A percentile compares a stretch with the other conserved stretches of the same genome.
Evolutionary conservation across 2,113 vertebrate genomes (phyloP).

Genomic region (Pimephales promelas): DNA sequence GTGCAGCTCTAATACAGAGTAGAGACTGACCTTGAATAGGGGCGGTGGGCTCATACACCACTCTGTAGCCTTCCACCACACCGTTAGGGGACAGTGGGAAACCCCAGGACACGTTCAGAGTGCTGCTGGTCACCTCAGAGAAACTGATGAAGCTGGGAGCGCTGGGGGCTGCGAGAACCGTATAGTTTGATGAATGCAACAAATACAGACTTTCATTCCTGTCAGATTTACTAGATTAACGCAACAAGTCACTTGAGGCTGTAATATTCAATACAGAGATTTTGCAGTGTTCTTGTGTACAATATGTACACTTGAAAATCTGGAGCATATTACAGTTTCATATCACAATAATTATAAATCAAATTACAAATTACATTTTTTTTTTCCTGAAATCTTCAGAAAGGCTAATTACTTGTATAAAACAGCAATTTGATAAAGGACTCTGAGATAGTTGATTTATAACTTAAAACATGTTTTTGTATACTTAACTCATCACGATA

Average conservation of each 20-base stretch:
- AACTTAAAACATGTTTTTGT: neutral
- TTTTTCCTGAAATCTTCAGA: neutral
- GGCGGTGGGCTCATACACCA: conserved; percentile 87
- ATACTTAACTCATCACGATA: neutral
- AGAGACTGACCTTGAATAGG: conserved; percentile 84
- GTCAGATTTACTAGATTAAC: conserved; percentile 8
- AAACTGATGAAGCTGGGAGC: conserved; percentile 87
- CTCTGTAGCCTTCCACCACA: conserved; percentile 90
- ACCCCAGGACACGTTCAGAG: conserved; percentile 92
- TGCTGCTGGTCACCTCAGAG: conserved; percentile 90
- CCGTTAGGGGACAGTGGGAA: conserved; percentile 86
- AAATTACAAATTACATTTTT: neutral
- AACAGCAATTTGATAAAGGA: neutral
- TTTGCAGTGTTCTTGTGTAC: neutral
- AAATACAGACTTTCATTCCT: neutral
- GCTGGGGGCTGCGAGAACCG: conserved; percentile 81
- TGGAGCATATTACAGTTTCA: neutral
- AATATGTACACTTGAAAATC: neutral
- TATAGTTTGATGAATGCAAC: neutral
- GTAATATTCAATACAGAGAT: neutral
- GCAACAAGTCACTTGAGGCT: neutral
- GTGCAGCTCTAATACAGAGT: no score
- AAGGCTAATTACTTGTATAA: neutral
- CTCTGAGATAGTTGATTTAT: neutral
- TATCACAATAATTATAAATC: neutral